Evolutionary conservation across 2,113 vertebrate genomes (phyloP).

Genomic region (Pristiophorus japonicus): DNA sequence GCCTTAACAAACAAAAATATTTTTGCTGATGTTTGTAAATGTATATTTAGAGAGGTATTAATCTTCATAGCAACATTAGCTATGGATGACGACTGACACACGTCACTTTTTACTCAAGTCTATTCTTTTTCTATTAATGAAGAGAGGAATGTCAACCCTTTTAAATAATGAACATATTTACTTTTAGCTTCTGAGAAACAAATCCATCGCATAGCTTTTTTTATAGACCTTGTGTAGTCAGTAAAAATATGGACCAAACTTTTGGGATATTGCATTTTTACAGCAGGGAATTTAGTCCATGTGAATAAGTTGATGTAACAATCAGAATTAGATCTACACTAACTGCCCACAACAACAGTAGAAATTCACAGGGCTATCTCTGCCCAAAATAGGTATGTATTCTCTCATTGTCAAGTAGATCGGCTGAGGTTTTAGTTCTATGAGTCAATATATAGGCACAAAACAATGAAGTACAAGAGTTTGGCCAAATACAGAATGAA

Average conservation of each 20-base stretch:
- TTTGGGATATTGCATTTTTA: background rate
- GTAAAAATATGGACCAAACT: background rate
- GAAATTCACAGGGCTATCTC: background rate
- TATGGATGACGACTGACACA: background rate
- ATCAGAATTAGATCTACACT: background rate
- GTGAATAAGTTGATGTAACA: background rate
- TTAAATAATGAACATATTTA: background rate
- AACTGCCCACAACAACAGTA: background rate
- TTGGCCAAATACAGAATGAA: background rate
- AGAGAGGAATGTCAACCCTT: background rate
- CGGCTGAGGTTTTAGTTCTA: background rate
- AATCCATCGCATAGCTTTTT: background rate
- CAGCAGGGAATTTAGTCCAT: background rate
- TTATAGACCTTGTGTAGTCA: background rate
- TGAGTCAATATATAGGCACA: background rate
- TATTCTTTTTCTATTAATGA: background rate
- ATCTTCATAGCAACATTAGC: background rate
- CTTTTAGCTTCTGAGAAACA: background rate
- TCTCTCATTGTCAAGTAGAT: background rate
- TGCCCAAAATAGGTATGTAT: background rate
- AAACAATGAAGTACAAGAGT: background rate
- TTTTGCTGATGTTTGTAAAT: too few relatives aligned
- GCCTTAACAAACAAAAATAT: too few relatives aligned
- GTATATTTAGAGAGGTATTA: background rate
- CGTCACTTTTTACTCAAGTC: background rate